Evolutionary conservation across 1,140 invertebrate species (phyloP), one percentile per base, ranked within the genome.

Genomic region (Periplaneta americana): DNA sequence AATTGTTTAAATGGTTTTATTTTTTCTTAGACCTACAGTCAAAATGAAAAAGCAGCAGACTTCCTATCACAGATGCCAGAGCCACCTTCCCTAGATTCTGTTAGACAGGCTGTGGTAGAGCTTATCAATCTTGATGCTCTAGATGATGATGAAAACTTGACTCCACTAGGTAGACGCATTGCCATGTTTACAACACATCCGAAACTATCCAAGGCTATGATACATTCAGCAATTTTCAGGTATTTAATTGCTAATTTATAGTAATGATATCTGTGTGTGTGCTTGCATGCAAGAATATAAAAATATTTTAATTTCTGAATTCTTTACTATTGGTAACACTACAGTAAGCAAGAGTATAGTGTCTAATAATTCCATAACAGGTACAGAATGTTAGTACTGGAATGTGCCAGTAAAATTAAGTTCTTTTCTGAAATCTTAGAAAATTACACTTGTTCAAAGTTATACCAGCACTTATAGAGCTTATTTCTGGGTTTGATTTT

Each of bases 21-120:
- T 22, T 15, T 78, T 78, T 82, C 39, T n/a, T 74, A 87, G 86
- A 84, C 82, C 18, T 88, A 88, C n/a, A 87, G 84, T 57, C 79
- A 82, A 74, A 83, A 90, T 22, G 89, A 91, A 76, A 90, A 88
- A 82, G 87, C 89, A 1, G 84, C 85, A 39, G 84, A 86, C 39
- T 93, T 93, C 86, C 83, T 93, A 3, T 86, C 86, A 5, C 85
- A 89, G 81, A 87, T 93, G 35, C 89, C 91, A 1, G 88, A 93
- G 81, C 89, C 91, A n/a, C 93, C 93, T 0, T 86, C 81, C 33
- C 31, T 81, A 3, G 83, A 83, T 66, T 85, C 89, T 0, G 87
- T 93, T 35, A 78, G 83, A 15, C 84, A 86, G 34, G 92, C 92
- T 4, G 87, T 93, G 8, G 80, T 86, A 0, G 89, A 91, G 83